Conservation (phyloP, 2,113 vertebrate species). For the Albula goreensis region DNA sequence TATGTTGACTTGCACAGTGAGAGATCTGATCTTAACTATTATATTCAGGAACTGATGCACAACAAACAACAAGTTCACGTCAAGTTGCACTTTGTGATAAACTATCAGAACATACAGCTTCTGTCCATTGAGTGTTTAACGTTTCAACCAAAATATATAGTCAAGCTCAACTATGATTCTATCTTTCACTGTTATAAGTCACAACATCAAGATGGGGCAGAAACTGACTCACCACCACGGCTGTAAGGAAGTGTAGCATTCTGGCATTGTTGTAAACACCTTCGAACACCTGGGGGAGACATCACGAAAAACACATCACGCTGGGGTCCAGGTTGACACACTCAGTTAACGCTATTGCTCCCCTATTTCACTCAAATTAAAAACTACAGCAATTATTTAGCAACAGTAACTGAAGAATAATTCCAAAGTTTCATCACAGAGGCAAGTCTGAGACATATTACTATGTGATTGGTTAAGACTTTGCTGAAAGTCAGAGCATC, state of each 20-base stretch:
- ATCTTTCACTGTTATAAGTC: neutral
- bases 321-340: neutral
- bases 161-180: too few species aligned
- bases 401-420: too few species aligned
- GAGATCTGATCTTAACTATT: too few species aligned
- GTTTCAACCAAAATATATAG: too few species aligned
- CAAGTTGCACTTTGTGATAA: too few species aligned
- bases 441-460: neutral
- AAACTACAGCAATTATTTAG: neutral
- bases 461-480: too few species aligned
- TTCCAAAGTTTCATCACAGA: neutral
- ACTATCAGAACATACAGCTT: too few species aligned
- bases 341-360: neutral
- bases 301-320: neutral
- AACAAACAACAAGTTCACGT: neutral
- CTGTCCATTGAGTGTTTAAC: too few species aligned
- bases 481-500: too few species aligned
- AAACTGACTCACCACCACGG: constrained; percentile 76
- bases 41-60: neutral
- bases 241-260: constrained; percentile 82
- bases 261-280: constrained; percentile 81
- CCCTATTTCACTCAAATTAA: neutral
- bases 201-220: neutral
- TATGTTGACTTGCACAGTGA: too few species aligned
- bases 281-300: constrained; percentile 71